Evolutionary conservation across 1,140 invertebrate genomes (phyloP), one percentile per base, ranked within the genome.

Genomic region (Drosophila navojoa): DNA sequence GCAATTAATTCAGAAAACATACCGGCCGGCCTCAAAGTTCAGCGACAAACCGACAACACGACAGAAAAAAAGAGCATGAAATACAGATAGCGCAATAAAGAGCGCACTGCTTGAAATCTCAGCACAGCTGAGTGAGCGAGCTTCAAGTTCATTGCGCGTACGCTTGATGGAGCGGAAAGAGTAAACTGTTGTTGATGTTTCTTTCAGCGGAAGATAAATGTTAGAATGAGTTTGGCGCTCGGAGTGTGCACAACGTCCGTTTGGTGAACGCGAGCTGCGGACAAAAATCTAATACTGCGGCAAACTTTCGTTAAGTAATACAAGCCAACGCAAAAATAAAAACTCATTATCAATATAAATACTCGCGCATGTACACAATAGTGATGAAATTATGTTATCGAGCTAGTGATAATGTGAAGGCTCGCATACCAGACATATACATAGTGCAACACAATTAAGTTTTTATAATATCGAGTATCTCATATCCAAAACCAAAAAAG

Each of bases 151-250:
- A 11, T 22, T 19, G 40, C 40, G 59, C 42, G 50, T 40, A 63
- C 40, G 59, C 32, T 57, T 27, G 29, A 3, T 5, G n/a, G 25
- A 44, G 52, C 5, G 35, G 6, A 16, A 25, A 52, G n/a, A 44
- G 62, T 38, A 35, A 45, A 15, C 25, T 27, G 6, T 52, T 54
- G 62, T 54, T 54, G n/a, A 16, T 38, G 6, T 16, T 32, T 27
- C 3, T 35, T 62, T 10, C 61, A 67, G 58, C 22, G 72, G n/a
- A 11, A 35, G 29, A 13, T 10, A 9, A 13, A 7, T 19, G 22
- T 76, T 87, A 86, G 71, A 87, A 64, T 29, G 52, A 53, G 66
- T 52, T 80, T 5, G 59, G 38, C 58, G 49, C 40, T 60, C 58
- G 63, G 32, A 67, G 32, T 47, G 54, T 50, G 22, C 49, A 59